These are phyloP conservation scores for Thermophis baileyi DNA, from an alignment of 2,113 vertebrate genomes.

Conservation along the genomic window DNA sequence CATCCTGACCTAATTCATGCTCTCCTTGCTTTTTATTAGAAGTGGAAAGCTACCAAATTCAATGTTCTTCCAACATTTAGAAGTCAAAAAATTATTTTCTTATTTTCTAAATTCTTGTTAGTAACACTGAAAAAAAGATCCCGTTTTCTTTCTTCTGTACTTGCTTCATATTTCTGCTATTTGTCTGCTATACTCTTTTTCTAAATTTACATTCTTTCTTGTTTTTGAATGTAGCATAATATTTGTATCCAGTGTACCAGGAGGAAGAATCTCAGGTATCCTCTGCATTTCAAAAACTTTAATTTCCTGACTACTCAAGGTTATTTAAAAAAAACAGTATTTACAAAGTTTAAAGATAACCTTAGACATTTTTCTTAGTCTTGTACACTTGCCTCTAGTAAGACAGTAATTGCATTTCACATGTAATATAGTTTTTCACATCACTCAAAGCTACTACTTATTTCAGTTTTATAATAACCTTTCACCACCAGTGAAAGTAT, in stretches of 20 bases:
- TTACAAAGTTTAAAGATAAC: constrained; percentile 23
- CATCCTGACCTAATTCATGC: constrained; percentile 19
- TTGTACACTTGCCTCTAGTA: neutral
- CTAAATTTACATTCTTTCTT: constrained; percentile 46
- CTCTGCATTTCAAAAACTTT: constrained; percentile 54
- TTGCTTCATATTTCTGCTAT: constrained; percentile 38
- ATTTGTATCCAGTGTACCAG: constrained; percentile 41
- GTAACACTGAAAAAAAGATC: constrained; percentile 44
- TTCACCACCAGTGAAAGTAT: neutral
- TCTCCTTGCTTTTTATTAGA: constrained; percentile 43
- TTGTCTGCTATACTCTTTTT: constrained; percentile 45
- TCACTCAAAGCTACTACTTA: neutral
- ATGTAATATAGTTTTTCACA: neutral
- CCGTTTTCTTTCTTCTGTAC: constrained; percentile 54
- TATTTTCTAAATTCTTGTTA: constrained; percentile 50
- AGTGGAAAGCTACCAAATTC: constrained; percentile 46
- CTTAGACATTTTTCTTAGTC: constrained; percentile 36
- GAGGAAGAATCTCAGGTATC: constrained; percentile 42
- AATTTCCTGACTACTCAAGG: constrained; percentile 55
- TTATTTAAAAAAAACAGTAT: constrained; percentile 45
- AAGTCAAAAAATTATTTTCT: constrained; percentile 46
- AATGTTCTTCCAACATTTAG: constrained; percentile 37
- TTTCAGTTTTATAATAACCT: neutral
- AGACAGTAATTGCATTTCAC: neutral
- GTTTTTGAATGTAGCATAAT: constrained; percentile 62